A percentile compares a stretch with the other conserved stretches of the same genome.
Conservation (phyloP, 2,797 vertebrate species). For the Chlorospingus flavigularis region DNA sequence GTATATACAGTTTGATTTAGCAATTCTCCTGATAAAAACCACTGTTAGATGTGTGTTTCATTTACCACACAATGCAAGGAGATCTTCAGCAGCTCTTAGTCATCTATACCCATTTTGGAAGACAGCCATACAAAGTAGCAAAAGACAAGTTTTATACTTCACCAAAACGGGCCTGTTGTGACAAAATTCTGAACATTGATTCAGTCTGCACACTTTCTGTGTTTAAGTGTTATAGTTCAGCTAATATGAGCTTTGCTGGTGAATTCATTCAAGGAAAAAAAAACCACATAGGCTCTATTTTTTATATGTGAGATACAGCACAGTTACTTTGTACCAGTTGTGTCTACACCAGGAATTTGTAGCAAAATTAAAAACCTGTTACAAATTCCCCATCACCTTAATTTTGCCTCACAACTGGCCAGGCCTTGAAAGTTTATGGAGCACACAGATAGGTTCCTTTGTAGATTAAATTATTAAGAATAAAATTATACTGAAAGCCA, state of each 20-base stretch:
- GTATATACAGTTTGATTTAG: neutral
- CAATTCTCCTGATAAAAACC: neutral
- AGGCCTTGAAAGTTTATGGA: neutral
- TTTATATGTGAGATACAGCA: neutral
- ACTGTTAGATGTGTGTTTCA: neutral
- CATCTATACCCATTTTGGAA: neutral
- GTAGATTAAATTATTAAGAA: neutral
- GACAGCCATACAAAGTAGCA: fast-evolving
- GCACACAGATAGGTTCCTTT: neutral
- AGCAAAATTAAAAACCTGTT: neutral
- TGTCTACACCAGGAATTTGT: neutral
- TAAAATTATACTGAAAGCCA: neutral
- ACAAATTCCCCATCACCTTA: neutral
- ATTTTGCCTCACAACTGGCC: neutral
- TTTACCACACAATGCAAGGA: neutral
- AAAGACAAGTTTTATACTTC: neutral
- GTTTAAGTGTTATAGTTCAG: neutral
- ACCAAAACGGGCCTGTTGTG: neutral
- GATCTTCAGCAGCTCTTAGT: neutral
- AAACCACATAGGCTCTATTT: neutral
- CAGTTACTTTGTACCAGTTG: neutral
- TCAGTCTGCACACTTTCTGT: neutral
- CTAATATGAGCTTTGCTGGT: neutral
- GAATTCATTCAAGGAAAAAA: neutral
- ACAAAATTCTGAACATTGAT: neutral